Evolutionary conservation across 2,113 vertebrate genomes (phyloP), one percentile per base, ranked within the genome.

Genomic region (Acinonyx jubatus): DNA sequence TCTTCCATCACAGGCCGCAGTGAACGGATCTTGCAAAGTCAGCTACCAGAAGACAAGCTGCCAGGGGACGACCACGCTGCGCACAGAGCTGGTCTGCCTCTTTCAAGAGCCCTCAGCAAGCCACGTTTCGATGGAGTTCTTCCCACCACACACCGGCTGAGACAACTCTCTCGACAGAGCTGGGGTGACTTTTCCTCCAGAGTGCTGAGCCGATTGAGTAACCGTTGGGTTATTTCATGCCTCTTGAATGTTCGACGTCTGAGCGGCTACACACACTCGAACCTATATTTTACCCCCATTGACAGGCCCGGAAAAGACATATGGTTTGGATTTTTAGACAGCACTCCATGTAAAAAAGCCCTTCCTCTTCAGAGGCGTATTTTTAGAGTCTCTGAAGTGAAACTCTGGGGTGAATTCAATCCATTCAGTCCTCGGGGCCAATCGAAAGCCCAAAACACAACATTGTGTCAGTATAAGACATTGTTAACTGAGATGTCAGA

Each of bases 401-500:
- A 85, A 97, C 97, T 98, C 97, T 79, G 66, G 74, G 91, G 95
- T 1, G 96, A 98, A 97, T 55, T 97, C 65, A 98, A 98, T 98
- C 98, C 98, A 94, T 97, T 13, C 90, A 95, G 96, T 97, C 97
- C 98, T 96, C 96, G 50, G 80, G 93, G 88, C 98, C 98, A 96
- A 97, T 96, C 98, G 57, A 81, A 96, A 97, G 97, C 98, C 86
- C 79, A 97, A 97, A 98, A 98, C 98, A 97, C 98, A 98, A 96
- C 99, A 99, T 98, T 97, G 98, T 97, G 99, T 99, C 99, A 99
- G 98, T 97, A 99, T 98, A 95, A 98, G 98, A 98, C 98, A 97
- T 98, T 98, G 99, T 99, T 99, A 99, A 99, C 99, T 99, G 99
- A 99, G 99, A 99, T 99, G 99, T 99, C 99, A 99, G 99, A 99